Percentiles rank a stretch among this genome's conserved stretches.
Evolutionary conservation across 2,113 vertebrate genomes (phyloP).

Genomic region (Otus sunia): DNA sequence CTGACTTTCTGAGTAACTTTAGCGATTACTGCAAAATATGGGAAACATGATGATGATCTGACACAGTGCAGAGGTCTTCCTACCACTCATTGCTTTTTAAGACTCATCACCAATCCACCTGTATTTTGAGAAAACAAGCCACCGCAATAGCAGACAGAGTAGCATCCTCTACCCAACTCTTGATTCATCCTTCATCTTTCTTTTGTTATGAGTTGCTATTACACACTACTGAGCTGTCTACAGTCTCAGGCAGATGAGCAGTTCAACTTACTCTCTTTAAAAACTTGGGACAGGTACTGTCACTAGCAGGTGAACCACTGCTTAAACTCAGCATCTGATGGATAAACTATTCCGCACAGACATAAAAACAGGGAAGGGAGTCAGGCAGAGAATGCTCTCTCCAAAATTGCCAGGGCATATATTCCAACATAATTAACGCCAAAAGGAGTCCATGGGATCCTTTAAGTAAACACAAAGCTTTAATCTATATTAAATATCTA

Average conservation of each 20-base stretch:
- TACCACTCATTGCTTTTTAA: background rate
- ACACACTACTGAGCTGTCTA: background rate
- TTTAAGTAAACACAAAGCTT: constrained; percentile 16
- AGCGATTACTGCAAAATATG: background rate
- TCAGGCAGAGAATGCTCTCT: background rate
- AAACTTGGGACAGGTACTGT: background rate
- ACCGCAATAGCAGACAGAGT: background rate
- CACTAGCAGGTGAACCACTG: background rate
- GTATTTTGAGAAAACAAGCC: background rate
- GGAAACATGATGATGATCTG: background rate
- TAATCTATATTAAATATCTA: constrained; percentile 19
- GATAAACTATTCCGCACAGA: background rate
- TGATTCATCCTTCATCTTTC: background rate
- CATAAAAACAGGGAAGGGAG: background rate
- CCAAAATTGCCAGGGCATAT: background rate
- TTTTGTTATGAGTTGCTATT: background rate
- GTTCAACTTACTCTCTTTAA: background rate
- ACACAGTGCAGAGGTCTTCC: background rate
- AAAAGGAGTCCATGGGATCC: background rate
- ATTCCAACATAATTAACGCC: background rate
- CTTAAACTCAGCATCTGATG: background rate
- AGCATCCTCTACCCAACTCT: background rate
- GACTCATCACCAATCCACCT: background rate
- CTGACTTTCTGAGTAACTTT: background rate
- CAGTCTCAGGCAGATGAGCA: background rate